phyloP scores from a whole-genome alignment of 2,797 vertebrate species.

The Gymnothorax reevesii region DNA sequence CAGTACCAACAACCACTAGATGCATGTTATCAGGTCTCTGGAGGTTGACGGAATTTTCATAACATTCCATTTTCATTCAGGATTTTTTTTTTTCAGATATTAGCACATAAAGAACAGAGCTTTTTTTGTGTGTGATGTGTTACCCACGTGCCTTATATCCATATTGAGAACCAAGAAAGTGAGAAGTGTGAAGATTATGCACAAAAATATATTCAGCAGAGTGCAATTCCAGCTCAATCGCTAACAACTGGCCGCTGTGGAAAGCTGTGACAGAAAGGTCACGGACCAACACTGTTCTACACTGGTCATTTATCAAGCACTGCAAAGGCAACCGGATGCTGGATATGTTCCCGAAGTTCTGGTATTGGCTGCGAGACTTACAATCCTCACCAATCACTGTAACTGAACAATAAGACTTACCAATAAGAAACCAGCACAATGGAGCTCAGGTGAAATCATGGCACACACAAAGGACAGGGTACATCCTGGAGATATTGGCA shows the following conservation, averaged over 20 bases:
- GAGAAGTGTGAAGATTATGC: background rate
- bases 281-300: background rate
- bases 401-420: background rate
- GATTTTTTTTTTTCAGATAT: slow-evolving; percentile 42
- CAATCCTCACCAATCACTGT: background rate
- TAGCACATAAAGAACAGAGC: background rate
- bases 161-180: background rate
- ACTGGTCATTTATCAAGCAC: background rate
- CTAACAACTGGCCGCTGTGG: background rate
- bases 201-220: background rate
- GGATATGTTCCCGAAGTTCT: too few relatives aligned
- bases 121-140: background rate
- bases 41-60: slow-evolving; percentile 37
- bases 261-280: background rate
- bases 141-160: background rate
- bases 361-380: background rate
- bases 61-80: slow-evolving; percentile 48
- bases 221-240: background rate
- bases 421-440: background rate
- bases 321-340: slow-evolving; percentile 3
- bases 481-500: background rate
- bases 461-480: background rate
- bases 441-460: background rate
- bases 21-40: slow-evolving; percentile 50
- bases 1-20: slow-evolving; percentile 60